phyloP scores from a whole-genome alignment of 1,140 invertebrate species.

The Thaumetopoea pityocampa region DNA sequence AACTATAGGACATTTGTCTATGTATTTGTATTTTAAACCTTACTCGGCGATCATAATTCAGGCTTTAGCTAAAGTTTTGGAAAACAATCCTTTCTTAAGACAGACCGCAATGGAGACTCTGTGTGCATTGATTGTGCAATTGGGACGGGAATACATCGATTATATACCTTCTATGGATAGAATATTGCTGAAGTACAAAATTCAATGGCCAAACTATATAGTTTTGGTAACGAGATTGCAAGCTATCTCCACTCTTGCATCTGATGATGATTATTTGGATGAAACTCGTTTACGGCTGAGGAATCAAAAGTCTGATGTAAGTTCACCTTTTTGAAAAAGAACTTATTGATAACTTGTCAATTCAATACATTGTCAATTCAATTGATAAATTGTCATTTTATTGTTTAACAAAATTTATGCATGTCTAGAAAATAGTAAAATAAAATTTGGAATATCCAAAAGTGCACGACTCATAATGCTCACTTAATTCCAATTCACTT shows the following conservation, averaged over 20 bases:
- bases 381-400: too few species aligned
- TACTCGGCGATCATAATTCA: constrained; percentile 95
- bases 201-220: constrained; percentile 89
- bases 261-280: constrained; percentile 81
- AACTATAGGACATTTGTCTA: constrained; percentile 93
- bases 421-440: too few species aligned
- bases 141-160: constrained; percentile 93
- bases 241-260: constrained; percentile 82
- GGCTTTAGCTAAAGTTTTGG: constrained; percentile 89
- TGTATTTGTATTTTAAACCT: constrained; percentile 93
- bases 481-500: too few species aligned
- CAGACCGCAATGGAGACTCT: constrained; percentile 93
- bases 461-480: too few species aligned
- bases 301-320: constrained; percentile 67
- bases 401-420: too few species aligned
- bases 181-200: constrained; percentile 89
- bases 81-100: constrained; percentile 85
- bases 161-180: constrained; percentile 94
- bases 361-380: too few species aligned
- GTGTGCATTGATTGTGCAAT: constrained; percentile 89
- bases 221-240: constrained; percentile 83
- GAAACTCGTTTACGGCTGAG: constrained; percentile 57
- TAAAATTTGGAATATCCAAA: too few species aligned
- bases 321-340: too few species aligned
- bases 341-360: too few species aligned